Conservation (phyloP, 2,888 invertebrate species). For the Leptarthrus brevirostris region DNA sequence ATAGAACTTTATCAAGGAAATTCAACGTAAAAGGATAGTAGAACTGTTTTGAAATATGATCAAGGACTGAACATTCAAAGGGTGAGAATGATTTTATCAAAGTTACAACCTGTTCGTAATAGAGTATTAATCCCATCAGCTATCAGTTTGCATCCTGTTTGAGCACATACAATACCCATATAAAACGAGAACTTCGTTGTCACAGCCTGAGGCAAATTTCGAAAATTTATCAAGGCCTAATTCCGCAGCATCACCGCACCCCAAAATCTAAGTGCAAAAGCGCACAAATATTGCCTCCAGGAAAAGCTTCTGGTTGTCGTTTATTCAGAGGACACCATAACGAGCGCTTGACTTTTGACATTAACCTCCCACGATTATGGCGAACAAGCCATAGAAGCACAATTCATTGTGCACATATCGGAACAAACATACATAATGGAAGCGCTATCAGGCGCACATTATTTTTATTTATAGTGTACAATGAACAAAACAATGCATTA, state of each 20-base stretch:
- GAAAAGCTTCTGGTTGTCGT: slow-evolving; percentile 21
- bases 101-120: not conserved
- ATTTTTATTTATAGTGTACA: slow-evolving; percentile 47
- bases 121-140: not conserved
- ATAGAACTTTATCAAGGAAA: no score
- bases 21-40: no score
- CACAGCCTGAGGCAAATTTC: not conserved
- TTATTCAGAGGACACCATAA: slow-evolving; percentile 31
- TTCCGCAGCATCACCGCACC: not conserved
- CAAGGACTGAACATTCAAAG: no score
- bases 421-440: slow-evolving; percentile 45
- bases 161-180: not conserved
- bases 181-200: not conserved
- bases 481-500: slow-evolving; percentile 46
- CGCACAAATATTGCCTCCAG: slow-evolving; percentile 29
- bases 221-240: slow-evolving; percentile 28
- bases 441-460: slow-evolving; percentile 41
- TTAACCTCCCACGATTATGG: slow-evolving; percentile 45
- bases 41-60: no score
- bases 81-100: not conserved
- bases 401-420: slow-evolving; percentile 45
- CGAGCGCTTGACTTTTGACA: slow-evolving; percentile 41
- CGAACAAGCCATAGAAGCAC: slow-evolving; percentile 24
- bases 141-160: not conserved
- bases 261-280: slow-evolving; percentile 1